Evolutionary conservation across 2,113 vertebrate species (phyloP).

Genomic region (Sisor rabdophorus): DNA sequence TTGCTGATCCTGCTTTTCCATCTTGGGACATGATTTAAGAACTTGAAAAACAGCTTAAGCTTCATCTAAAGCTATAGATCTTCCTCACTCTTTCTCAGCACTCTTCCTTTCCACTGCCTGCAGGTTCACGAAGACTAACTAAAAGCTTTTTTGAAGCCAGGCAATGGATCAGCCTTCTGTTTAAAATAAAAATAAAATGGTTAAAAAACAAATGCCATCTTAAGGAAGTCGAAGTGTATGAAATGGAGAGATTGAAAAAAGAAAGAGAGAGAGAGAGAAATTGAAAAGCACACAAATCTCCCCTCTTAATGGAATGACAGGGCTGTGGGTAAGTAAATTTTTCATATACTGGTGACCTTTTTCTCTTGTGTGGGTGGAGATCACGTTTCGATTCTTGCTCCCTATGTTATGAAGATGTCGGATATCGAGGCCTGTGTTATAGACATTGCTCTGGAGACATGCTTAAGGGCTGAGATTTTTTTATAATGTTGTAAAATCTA

Average conservation of each 20-base stretch:
- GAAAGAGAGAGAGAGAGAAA: conserved; percentile 9
- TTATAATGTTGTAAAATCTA: conserved; percentile 39
- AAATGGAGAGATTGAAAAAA: background rate
- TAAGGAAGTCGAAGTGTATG: background rate
- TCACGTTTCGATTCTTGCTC: conserved; percentile 23
- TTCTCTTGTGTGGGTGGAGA: conserved; percentile 18
- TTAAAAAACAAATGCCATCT: conserved; percentile 39
- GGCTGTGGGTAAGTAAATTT: conserved; percentile 43
- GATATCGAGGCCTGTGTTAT: background rate
- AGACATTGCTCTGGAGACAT: conserved; percentile 20
- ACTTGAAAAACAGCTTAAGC: conserved; percentile 30
- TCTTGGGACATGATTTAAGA: conserved; percentile 41
- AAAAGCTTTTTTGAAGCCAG: conserved; percentile 25
- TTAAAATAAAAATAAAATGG: conserved; percentile 36
- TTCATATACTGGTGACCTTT: conserved; percentile 45
- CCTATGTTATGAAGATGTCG: conserved; percentile 32
- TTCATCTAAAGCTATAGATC: conserved; percentile 19
- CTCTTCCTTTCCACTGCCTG: conserved; percentile 9
- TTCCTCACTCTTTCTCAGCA: conserved; percentile 32
- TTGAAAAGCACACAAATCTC: conserved; percentile 37
- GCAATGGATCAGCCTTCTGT: conserved; percentile 39
- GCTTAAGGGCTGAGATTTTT: conserved; percentile 24
- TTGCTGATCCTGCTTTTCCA: conserved; percentile 61
- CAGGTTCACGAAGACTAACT: conserved; percentile 21
- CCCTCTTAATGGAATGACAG: conserved; percentile 43